phyloP scores from a whole-genome alignment of 2,797 vertebrate genomes.

The Acipenser transmontanus region DNA sequence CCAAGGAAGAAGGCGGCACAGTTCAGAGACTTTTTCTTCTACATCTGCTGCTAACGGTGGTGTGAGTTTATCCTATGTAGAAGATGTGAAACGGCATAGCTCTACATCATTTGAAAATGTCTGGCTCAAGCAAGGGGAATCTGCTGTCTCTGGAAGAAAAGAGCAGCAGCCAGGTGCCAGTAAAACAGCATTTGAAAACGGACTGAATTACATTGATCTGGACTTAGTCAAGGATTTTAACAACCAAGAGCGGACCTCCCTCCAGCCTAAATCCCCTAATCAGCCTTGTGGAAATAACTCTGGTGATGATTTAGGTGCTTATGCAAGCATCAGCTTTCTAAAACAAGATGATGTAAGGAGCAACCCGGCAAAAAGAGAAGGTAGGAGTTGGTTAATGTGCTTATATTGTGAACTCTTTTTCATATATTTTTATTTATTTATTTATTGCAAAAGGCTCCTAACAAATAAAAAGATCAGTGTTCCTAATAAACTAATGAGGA shows the following conservation, averaged over 20 bases:
- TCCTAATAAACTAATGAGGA: too few species aligned
- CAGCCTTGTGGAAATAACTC: constrained; percentile 47
- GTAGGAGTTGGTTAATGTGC: constrained; percentile 42
- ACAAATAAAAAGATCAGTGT: too few species aligned
- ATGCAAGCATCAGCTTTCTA: constrained; percentile 80
- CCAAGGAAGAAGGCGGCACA: constrained; percentile 70
- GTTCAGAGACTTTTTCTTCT: constrained; percentile 75
- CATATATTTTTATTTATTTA: not conserved
- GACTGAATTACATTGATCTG: constrained; percentile 79
- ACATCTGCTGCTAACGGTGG: constrained; percentile 46
- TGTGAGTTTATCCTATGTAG: constrained; percentile 33
- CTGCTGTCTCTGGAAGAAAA: constrained; percentile 26
- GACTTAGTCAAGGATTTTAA: constrained; percentile 68
- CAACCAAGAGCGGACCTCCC: constrained; percentile 41
- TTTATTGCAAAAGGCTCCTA: not conserved
- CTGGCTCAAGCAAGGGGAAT: constrained; percentile 63
- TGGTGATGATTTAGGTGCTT: constrained; percentile 64
- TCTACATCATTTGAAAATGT: constrained; percentile 79
- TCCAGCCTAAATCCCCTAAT: constrained; percentile 37
- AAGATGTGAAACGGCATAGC: constrained; percentile 72
- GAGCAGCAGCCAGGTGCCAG: constrained; percentile 32
- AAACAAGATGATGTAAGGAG: constrained; percentile 61
- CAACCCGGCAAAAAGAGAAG: constrained; percentile 53
- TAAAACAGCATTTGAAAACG: constrained; percentile 50
- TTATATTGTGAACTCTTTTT: not conserved